A percentile compares a stretch with the other conserved stretches of the same genome.
These are phyloP conservation scores for Mercenaria mercenaria DNA, from an alignment of 1,140 invertebrate species.

Conservation along the genomic window DNA sequence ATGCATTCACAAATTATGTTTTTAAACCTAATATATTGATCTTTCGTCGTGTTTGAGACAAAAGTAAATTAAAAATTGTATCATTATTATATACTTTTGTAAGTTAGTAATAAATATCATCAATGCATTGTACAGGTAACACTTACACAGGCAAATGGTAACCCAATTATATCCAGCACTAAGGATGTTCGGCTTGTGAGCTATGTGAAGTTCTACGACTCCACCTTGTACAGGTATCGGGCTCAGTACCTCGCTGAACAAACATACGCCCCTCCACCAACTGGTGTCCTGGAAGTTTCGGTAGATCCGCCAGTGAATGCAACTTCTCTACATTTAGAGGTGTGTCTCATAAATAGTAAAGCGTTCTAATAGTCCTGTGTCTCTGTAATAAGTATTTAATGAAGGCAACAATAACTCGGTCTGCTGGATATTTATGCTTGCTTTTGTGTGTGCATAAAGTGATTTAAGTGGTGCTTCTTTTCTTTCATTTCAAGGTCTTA, in stretches of 20 bases:
- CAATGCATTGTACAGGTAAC: conserved; percentile 9
- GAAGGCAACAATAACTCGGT: too few relatives aligned
- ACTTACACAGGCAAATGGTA: conserved; percentile 42
- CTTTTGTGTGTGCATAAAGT: too few relatives aligned
- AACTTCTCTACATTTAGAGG: conserved; percentile 48
- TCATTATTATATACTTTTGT: too few relatives aligned
- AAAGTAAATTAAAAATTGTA: too few relatives aligned
- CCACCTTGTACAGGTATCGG: neutral
- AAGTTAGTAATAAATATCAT: too few relatives aligned
- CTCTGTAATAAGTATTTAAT: neutral
- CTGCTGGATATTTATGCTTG: too few relatives aligned
- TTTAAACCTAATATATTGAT: too few relatives aligned
- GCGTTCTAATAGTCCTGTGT: too few relatives aligned
- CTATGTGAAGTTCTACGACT: conserved; percentile 55
- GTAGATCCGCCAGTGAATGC: conserved; percentile 50
- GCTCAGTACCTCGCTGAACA: conserved; percentile 41
- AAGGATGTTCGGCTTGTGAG: neutral
- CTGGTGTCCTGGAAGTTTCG: conserved; percentile 26
- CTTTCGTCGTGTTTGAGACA: too few relatives aligned
- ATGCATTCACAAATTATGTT: too few relatives aligned
- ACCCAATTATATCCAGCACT: conserved; percentile 28
- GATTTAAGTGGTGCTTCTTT: too few relatives aligned
- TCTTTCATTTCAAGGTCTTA: too few relatives aligned
- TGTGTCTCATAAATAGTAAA: neutral
- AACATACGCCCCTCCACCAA: conserved; percentile 39